phyloP scores from a whole-genome alignment of 2,888 invertebrate genomes.

The Scelioninae gen. 2 region DNA sequence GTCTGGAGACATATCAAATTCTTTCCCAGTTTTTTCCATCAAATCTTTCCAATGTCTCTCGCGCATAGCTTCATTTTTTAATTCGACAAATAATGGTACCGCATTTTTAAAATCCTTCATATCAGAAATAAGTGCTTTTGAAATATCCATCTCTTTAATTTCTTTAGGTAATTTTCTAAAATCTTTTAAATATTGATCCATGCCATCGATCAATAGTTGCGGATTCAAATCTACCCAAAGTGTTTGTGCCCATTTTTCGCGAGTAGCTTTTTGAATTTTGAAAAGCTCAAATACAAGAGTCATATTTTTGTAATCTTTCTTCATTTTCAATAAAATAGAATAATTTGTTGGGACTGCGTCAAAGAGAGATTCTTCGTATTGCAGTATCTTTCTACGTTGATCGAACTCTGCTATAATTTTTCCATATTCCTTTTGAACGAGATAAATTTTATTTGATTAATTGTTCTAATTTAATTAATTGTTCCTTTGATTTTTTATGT shows the following conservation, averaged over 20 bases:
- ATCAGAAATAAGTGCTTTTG: slow-evolving; percentile 83
- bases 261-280: slow-evolving; percentile 84
- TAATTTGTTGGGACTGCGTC: slow-evolving; percentile 91
- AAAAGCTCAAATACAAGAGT: slow-evolving; percentile 86
- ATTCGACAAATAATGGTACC: slow-evolving; percentile 91
- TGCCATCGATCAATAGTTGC: slow-evolving; percentile 88
- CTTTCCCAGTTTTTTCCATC: slow-evolving; percentile 88
- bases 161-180: slow-evolving; percentile 85
- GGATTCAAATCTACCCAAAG: slow-evolving; percentile 93
- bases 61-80: slow-evolving; percentile 93
- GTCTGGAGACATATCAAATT: slow-evolving; percentile 92
- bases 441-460: not conserved
- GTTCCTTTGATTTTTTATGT: too few relatives aligned
- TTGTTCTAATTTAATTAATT: too few relatives aligned
- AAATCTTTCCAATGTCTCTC: slow-evolving; percentile 93
- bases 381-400: slow-evolving; percentile 79
- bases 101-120: slow-evolving; percentile 93
- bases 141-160: slow-evolving; percentile 79
- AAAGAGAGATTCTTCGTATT: slow-evolving; percentile 89
- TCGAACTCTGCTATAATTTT: slow-evolving; percentile 83
- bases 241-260: slow-evolving; percentile 90
- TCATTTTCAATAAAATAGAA: slow-evolving; percentile 82
- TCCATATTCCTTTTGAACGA: slow-evolving; percentile 77
- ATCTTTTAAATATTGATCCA: slow-evolving; percentile 89
- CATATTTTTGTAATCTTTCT: slow-evolving; percentile 81